phyloP scores from a whole-genome alignment of 2,888 invertebrate genomes.

The Drosophila imparisetae region DNA sequence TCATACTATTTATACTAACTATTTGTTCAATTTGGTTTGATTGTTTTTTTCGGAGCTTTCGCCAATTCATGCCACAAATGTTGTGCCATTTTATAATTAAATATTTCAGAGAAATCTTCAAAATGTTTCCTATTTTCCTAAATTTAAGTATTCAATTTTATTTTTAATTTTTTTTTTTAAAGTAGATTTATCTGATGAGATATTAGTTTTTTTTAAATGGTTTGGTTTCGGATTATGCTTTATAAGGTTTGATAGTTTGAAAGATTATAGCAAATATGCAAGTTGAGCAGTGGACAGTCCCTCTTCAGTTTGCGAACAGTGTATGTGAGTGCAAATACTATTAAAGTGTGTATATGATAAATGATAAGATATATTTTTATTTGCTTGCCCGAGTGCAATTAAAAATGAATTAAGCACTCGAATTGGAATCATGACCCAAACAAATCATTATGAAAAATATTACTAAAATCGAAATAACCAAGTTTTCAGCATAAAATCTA shows the following conservation, averaged over 20 bases:
- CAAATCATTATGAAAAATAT: not conserved
- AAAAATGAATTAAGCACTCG: slow-evolving; percentile 3
- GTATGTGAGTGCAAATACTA: not conserved
- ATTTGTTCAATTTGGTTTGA: not conserved
- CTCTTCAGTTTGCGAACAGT: not conserved
- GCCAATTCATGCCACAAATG: not conserved
- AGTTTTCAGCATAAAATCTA: not conserved
- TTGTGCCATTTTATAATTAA: not conserved
- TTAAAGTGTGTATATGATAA: not conserved
- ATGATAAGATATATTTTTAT: not conserved
- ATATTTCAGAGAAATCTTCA: not conserved
- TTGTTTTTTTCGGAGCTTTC: not conserved
- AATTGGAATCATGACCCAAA: not conserved
- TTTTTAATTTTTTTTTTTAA: not conserved
- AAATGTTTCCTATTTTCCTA: not conserved
- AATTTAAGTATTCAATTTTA: not conserved
- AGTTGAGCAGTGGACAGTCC: not conserved
- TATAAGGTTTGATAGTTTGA: not conserved
- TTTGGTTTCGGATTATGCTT: not conserved
- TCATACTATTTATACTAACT: no score
- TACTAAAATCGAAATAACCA: not conserved
- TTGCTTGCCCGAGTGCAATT: slow-evolving; percentile 5
- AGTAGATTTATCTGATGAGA: not conserved
- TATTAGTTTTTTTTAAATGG: not conserved
- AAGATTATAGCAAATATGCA: not conserved